A percentile compares a stretch with the other conserved stretches of the same genome.
Evolutionary conservation across 2,113 vertebrate genomes (phyloP).

Genomic region (Otocyon megalotis): DNA sequence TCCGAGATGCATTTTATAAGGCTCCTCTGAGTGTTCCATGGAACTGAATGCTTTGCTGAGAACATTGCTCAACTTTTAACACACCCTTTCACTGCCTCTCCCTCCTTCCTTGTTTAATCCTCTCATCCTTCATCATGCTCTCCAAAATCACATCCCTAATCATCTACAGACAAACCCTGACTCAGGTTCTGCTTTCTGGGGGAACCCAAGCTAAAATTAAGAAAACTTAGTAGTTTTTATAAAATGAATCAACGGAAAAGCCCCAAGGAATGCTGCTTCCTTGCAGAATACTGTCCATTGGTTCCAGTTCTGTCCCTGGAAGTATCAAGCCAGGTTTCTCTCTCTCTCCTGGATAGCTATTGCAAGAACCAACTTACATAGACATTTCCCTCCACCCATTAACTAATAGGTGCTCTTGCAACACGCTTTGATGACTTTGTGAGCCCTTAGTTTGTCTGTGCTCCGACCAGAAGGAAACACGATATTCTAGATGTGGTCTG

Average conservation of each 20-base stretch:
- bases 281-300: neutral
- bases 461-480: neutral
- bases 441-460: neutral
- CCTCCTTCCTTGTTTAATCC: neutral
- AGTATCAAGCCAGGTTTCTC: neutral
- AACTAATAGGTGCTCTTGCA: neutral
- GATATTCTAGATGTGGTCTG: neutral
- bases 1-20: neutral
- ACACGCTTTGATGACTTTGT: neutral
- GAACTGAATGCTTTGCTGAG: rapidly evolving
- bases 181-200: neutral
- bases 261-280: neutral
- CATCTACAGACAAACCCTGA: neutral
- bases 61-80: no score
- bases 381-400: neutral
- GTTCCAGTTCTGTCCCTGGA: neutral
- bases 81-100: rapidly evolving
- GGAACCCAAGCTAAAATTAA: neutral
- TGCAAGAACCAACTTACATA: neutral
- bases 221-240: neutral
- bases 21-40: neutral
- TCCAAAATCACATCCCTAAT: neutral
- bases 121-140: neutral
- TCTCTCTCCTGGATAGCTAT: neutral
- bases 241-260: neutral